phyloP scores from a whole-genome alignment of 2,113 vertebrate genomes.

The Cacatua alba region DNA sequence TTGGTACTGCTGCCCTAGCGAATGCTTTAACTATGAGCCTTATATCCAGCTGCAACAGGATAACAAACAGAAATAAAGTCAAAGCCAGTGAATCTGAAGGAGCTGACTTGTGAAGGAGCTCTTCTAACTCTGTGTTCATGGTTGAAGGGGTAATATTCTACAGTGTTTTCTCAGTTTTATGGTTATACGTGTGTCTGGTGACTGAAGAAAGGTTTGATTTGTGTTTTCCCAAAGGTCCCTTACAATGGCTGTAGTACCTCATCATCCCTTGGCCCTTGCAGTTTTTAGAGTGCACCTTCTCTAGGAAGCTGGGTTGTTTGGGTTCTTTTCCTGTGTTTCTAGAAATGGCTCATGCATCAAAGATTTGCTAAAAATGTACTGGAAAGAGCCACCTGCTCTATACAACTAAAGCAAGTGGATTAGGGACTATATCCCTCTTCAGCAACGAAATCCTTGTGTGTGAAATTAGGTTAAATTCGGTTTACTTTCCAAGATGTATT shows the following conservation, averaged over 20 bases:
- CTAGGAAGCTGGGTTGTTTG: not conserved
- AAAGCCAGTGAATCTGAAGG: not conserved
- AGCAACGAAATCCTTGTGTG: not conserved
- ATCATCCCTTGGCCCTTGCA: not conserved
- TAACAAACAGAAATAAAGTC: not conserved
- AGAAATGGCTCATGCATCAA: not conserved
- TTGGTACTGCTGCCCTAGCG: not conserved
- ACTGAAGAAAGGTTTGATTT: not conserved
- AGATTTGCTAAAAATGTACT: not conserved
- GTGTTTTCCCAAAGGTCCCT: not conserved
- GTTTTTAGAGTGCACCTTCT: not conserved
- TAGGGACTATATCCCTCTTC: not conserved
- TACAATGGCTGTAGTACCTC: not conserved
- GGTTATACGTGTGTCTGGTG: not conserved
- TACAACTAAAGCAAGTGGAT: not conserved
- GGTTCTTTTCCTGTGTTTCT: not conserved
- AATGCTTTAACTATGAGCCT: not conserved
- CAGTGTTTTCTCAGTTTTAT: not conserved
- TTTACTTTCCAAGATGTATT: not conserved
- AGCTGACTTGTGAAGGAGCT: not conserved
- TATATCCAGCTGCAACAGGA: not conserved
- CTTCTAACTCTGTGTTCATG: not conserved
- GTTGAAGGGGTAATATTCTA: not conserved
- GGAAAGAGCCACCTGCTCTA: not conserved
- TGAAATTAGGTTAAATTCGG: constrained; percentile 9